These are phyloP conservation scores for Dendronephthya gigantea DNA, from an alignment of 64 coral and sea anemone genomes.

Conservation along the genomic window DNA sequence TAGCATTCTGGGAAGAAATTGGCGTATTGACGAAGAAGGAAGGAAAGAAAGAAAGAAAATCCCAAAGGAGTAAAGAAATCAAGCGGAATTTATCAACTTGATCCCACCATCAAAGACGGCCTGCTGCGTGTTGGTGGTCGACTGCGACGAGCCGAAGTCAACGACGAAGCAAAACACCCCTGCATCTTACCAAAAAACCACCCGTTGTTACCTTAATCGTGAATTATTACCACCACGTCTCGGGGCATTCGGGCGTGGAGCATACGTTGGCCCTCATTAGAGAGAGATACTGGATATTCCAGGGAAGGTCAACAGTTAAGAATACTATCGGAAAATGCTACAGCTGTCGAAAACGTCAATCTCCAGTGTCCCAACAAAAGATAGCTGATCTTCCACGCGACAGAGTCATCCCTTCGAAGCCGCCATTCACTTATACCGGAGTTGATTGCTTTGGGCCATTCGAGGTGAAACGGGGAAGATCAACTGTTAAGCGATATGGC, in stretches of 20 bases:
- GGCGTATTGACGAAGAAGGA: not conserved
- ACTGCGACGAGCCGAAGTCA: not conserved
- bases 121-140: not conserved
- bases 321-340: not conserved
- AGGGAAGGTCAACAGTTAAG: not conserved
- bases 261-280: not conserved
- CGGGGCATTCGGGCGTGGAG: not conserved
- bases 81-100: not conserved
- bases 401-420: not conserved
- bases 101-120: not conserved
- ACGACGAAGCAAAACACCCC: not conserved
- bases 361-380: not conserved
- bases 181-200: not conserved
- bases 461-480: not conserved
- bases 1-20: no score
- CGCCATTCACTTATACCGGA: not conserved
- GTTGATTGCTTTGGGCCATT: not conserved
- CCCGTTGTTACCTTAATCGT: not conserved
- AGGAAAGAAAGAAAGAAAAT: not conserved
- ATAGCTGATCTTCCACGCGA: not conserved
- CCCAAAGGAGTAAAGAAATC: not conserved
- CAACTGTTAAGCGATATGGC: not conserved
- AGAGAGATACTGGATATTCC: not conserved
- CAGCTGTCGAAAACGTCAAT: not conserved
- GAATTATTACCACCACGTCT: not conserved